Conservation (phyloP, 2,113 vertebrate genomes). For the Ivindomyrus marchei region DNA sequence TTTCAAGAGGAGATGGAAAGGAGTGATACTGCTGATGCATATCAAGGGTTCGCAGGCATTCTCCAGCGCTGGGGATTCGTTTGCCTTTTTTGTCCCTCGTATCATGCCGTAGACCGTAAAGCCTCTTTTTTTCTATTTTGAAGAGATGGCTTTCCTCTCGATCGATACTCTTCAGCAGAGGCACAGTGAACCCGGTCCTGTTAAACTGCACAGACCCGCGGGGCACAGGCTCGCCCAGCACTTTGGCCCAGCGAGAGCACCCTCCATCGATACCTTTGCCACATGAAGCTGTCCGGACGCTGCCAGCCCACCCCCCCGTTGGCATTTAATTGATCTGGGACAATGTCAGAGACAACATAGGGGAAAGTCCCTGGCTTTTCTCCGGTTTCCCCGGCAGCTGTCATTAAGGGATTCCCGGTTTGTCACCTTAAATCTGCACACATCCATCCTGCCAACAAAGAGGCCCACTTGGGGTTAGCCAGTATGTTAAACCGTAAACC, state of each 20-base stretch:
- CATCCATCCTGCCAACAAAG: not conserved
- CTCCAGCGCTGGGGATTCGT: slow-evolving; percentile 9
- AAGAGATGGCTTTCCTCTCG: slow-evolving; percentile 42
- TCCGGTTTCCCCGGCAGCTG: not conserved
- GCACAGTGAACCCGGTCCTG: slow-evolving; percentile 40
- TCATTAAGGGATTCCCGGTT: slow-evolving; percentile 1
- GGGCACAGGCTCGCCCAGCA: slow-evolving; percentile 19
- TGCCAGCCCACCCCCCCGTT: not conserved
- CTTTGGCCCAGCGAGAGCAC: slow-evolving; percentile 21
- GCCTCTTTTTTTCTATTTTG: slow-evolving; percentile 22
- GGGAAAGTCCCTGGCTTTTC: not conserved
- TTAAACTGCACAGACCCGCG: slow-evolving; percentile 41
- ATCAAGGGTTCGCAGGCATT: not conserved
- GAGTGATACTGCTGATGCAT: slow-evolving; percentile 24
- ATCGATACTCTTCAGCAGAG: slow-evolving; percentile 61
- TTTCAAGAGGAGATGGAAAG: slow-evolving; percentile 30
- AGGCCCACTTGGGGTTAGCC: not conserved
- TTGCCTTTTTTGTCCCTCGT: slow-evolving; percentile 24
- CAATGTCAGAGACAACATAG: not conserved
- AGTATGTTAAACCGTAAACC: not conserved
- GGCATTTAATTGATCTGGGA: slow-evolving; percentile 40
- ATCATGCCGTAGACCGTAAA: not conserved
- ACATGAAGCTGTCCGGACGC: slow-evolving; percentile 37
- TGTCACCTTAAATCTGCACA: not conserved
- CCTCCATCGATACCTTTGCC: slow-evolving; percentile 51